A percentile compares a stretch with the other conserved stretches of the same genome.
These are phyloP conservation scores for Morpho deidamia DNA, from an alignment of 2,888 invertebrate genomes.

Conservation along the genomic window DNA sequence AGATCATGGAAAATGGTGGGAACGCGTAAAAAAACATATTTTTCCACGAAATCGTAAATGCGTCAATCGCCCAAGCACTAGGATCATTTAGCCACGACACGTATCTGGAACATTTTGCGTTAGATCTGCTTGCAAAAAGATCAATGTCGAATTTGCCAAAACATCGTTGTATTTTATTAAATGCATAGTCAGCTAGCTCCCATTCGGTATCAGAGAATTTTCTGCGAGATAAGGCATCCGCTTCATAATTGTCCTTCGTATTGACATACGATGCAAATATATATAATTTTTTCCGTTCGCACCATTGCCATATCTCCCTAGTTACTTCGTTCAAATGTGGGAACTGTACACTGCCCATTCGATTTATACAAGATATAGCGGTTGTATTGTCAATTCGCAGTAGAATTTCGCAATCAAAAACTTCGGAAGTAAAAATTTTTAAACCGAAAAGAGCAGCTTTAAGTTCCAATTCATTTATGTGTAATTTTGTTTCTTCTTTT, in stretches of 20 bases:
- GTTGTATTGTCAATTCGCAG: conserved; percentile 21
- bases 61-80: background rate
- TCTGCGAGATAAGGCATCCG: conserved; percentile 22
- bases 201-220: conserved; percentile 17
- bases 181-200: conserved; percentile 8
- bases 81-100: conserved; percentile 21
- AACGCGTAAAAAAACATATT: conserved; percentile 19
- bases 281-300: conserved; percentile 6
- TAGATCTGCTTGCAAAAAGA: conserved; percentile 15
- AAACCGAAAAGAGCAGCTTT: background rate
- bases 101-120: conserved; percentile 22
- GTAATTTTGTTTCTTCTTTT: conserved; percentile 3
- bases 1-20: conserved; percentile 15
- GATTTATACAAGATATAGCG: conserved; percentile 18
- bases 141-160: conserved; percentile 21
- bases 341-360: conserved; percentile 21
- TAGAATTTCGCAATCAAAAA: background rate
- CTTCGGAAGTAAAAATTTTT: background rate
- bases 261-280: conserved; percentile 26
- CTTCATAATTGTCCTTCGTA: conserved; percentile 20
- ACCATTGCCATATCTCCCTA: conserved; percentile 16
- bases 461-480: background rate
- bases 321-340: conserved; percentile 21
- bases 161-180: background rate
- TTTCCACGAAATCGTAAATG: conserved; percentile 21